Evolutionary conservation across 2,888 invertebrate species (phyloP).

Genomic region (Diadromus collaris): DNA sequence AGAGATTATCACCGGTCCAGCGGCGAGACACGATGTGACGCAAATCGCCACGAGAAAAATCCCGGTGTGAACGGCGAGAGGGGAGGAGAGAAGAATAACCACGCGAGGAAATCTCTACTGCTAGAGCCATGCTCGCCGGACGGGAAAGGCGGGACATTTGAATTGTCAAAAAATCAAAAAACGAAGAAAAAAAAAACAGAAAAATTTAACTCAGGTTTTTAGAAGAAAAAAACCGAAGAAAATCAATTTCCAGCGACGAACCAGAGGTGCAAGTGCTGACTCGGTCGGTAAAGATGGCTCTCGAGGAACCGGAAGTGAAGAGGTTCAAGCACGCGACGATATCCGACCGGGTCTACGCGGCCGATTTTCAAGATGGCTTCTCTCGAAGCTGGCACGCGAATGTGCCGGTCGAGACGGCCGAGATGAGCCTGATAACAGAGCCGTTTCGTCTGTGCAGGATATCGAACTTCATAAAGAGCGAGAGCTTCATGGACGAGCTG

Average conservation of each 20-base stretch:
- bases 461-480: constrained; percentile 83
- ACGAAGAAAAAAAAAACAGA: background rate
- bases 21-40: background rate
- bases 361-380: constrained; percentile 67
- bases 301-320: constrained; percentile 68
- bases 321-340: constrained; percentile 71
- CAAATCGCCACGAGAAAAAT: constrained; percentile 12
- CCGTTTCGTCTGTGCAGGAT: constrained; percentile 87
- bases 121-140: constrained; percentile 23
- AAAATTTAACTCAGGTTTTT: background rate
- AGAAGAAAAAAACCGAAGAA: constrained; percentile 1
- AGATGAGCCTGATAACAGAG: constrained; percentile 82
- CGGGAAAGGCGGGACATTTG: constrained; percentile 24
- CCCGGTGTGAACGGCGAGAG: background rate
- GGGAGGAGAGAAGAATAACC: background rate
- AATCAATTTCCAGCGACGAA: background rate
- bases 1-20: background rate
- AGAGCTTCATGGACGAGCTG: constrained; percentile 83
- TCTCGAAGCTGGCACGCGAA: constrained; percentile 81
- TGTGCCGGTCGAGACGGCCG: constrained; percentile 78
- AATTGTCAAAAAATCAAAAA: too few species aligned
- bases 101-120: constrained; percentile 26
- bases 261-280: too few species aligned
- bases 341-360: constrained; percentile 69
- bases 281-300: constrained; percentile 48